Conservation (phyloP, 2,888 invertebrate species). For the Nomada hirtipes region DNA sequence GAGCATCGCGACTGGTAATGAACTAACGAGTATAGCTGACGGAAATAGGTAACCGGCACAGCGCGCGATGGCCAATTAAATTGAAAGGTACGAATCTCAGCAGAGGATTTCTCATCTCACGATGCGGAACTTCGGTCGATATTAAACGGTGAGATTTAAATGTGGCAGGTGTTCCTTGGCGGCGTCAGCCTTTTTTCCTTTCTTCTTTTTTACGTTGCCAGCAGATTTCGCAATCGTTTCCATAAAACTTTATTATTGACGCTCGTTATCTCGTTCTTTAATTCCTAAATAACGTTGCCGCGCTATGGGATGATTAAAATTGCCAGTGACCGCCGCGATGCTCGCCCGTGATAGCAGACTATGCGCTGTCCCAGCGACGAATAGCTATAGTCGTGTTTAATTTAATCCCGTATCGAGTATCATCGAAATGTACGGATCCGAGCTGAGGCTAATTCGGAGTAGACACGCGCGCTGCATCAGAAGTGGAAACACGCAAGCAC, state of each 20-base stretch:
- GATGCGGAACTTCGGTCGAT: constrained; percentile 9
- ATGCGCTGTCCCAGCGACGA: background rate
- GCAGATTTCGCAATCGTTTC: background rate
- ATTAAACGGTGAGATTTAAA: constrained; percentile 80
- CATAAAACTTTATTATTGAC: background rate
- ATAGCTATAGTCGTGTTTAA: constrained; percentile 4
- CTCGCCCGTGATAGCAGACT: background rate
- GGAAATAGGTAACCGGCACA: constrained; percentile 72
- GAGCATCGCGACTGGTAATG: constrained; percentile 65
- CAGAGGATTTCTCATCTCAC: background rate
- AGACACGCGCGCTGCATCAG: constrained; percentile 53
- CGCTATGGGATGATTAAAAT: background rate
- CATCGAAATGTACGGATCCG: constrained; percentile 9
- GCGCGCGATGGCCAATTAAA: constrained; percentile 48
- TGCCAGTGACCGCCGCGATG: background rate
- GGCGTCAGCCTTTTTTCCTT: constrained; percentile 25
- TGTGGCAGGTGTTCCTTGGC: constrained; percentile 76
- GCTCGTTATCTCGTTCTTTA: background rate
- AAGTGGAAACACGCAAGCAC: constrained; percentile 53
- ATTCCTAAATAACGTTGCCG: background rate
- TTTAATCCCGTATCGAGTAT: constrained; percentile 39
- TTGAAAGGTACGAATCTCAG: constrained; percentile 41
- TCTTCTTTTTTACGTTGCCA: background rate
- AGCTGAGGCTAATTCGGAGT: constrained; percentile 47
- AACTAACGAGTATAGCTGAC: constrained; percentile 78